Percentiles rank a stretch among this genome's conserved stretches.
Conservation (phyloP, 2,113 vertebrate genomes). For the Notothenia rossii region DNA sequence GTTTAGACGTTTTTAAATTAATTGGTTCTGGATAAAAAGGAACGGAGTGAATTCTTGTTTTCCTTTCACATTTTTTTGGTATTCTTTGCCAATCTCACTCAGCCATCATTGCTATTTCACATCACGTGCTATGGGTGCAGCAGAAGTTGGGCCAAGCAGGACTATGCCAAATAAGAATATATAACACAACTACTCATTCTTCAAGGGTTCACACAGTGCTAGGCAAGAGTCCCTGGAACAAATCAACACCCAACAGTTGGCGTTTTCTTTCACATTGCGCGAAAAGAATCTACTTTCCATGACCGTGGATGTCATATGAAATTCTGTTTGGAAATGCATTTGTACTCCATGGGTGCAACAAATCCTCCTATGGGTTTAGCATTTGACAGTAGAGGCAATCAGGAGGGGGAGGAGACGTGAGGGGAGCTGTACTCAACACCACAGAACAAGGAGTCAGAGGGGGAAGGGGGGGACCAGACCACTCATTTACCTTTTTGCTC, state of each 20-base stretch:
- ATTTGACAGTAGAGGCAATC: slow-evolving; percentile 77
- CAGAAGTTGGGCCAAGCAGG: slow-evolving; percentile 74
- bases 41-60: slow-evolving; percentile 48
- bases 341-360: slow-evolving; percentile 77
- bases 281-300: slow-evolving; percentile 50
- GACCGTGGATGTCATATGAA: slow-evolving; percentile 63
- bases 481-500: slow-evolving; percentile 99
- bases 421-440: slow-evolving; percentile 80
- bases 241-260: slow-evolving; percentile 60
- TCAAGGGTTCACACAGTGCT: slow-evolving; percentile 49
- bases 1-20: slow-evolving; percentile 42
- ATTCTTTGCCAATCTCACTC: slow-evolving; percentile 77
- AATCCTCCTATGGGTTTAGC: slow-evolving; percentile 76
- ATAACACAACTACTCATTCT: slow-evolving; percentile 58
- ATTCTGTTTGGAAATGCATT: slow-evolving; percentile 65
- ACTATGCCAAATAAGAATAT: slow-evolving; percentile 64
- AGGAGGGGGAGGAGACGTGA: slow-evolving; percentile 60
- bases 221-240: slow-evolving; percentile 63
- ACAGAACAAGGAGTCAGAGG: slow-evolving; percentile 83
- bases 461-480: slow-evolving; percentile 85
- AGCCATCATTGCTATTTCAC: slow-evolving; percentile 81
- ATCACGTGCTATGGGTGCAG: slow-evolving; percentile 77
- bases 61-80: slow-evolving; percentile 9
- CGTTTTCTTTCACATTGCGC: slow-evolving; percentile 59
- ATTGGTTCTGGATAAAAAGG: slow-evolving; percentile 63